A percentile compares a stretch with the other conserved stretches of the same genome.
Conservation (phyloP, 2,113 vertebrate species). For the Toxotes jaculatrix region DNA sequence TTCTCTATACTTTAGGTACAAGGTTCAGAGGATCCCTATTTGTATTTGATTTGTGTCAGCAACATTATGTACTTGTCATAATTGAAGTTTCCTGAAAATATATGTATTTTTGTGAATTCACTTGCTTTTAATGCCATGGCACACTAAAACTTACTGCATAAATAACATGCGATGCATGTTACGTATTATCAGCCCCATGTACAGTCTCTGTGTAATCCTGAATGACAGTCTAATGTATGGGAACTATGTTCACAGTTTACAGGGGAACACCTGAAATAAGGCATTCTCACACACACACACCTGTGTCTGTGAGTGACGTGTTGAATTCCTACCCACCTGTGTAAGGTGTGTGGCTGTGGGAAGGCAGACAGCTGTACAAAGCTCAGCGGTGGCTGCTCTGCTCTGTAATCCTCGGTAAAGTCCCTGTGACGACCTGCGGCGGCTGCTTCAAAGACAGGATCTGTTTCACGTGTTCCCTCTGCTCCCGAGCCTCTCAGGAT, state of each 20-base stretch:
- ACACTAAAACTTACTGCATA: no score
- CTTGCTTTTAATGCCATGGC: no score
- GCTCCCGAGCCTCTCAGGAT: constrained; percentile 13
- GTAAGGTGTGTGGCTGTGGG: constrained; percentile 59
- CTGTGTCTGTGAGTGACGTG: constrained; percentile 43
- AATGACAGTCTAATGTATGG: constrained; percentile 21
- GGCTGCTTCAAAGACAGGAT: constrained; percentile 58
- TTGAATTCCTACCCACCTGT: constrained; percentile 64
- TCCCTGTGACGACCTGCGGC: constrained; percentile 44
- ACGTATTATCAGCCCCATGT: constrained; percentile 6
- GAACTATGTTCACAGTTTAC: constrained; percentile 26
- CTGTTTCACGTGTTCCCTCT: constrained; percentile 12
- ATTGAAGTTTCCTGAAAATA: no score
- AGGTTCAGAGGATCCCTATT: background rate
- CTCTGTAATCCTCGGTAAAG: constrained; percentile 61
- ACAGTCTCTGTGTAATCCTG: constrained; percentile 25
- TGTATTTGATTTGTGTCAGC: no score
- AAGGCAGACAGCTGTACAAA: constrained; percentile 73
- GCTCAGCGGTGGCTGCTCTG: constrained; percentile 37
- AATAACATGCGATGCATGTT: background rate
- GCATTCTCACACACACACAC: constrained; percentile 32
- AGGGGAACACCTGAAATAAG: constrained; percentile 44
- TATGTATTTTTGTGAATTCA: no score
- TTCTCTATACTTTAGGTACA: background rate
- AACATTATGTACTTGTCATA: no score